Evolutionary conservation across 2,797 vertebrate species (phyloP), one percentile per base, ranked within the genome.

Genomic region (Coregonus ussuriensis): DNA sequence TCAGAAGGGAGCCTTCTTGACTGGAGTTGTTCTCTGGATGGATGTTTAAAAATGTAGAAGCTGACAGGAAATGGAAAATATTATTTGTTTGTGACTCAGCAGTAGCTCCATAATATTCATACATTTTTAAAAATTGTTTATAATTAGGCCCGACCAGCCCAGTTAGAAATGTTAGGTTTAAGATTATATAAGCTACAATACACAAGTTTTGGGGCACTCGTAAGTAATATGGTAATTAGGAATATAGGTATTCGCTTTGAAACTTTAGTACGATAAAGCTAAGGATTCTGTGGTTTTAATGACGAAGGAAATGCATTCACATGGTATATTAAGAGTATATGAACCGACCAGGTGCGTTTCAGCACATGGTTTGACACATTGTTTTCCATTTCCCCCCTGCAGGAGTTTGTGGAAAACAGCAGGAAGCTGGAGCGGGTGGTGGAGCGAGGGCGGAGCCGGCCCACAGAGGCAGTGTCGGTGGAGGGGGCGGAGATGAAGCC

Each of bases 381-480:
- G 5, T 0, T 68, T 56, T 66, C 31, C 47, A 14, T 51, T 80
- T 0, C 89, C 9, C 84, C 75, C 59, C 92, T 94, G 73, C 93
- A 99, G 97, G 97, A 99, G 88, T 99, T 99, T 82, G 97, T 99
- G 90, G 97, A 99, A 88, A 97, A 96, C 91, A 99, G 96, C 91
- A 95, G 96, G 87, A 96, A 94, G 89, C 90, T 96, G 77, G 94
- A 96, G 91, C 96, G 96, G 62, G 95, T 93, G 74, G 94, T 94
- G 82, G 94, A 96, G 88, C 96, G 96, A 79, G 97, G 97, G 86
- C 93, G 95, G 79, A 94, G 93, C 85, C 94, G 95, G 41, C 94
- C 94, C 80, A 95, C 96, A 77, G 95, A 92, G 76, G 94, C 91
- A 25, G 93, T 87, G 66, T 94, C 94, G 9, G 59, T 62, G 59